Evolutionary conservation across 2,113 vertebrate genomes (phyloP), one percentile per base, ranked within the genome.

Genomic region (Galeopterus variegatus): DNA sequence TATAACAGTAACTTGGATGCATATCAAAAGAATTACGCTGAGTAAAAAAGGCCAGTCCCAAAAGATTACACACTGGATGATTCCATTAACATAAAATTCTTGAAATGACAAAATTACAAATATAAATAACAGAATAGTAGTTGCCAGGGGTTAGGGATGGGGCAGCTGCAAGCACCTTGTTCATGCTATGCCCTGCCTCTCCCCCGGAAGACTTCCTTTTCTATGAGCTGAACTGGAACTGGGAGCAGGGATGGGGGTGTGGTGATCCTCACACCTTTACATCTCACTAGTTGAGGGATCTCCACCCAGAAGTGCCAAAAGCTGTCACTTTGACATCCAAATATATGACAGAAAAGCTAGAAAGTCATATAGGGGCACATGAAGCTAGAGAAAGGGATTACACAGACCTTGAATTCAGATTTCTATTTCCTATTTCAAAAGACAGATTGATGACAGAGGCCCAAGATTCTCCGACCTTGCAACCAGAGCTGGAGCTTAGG

Each of bases 321-420:
- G 28, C 23, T 91, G 45, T 93, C n/a, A 48, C 52, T 96, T 65
- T 89, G 86, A 80, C 67, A 86, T 41, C 52, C n/a, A 23, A 93
- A 54, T 72, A 26, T 52, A 73, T 83, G 28, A 69, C 21, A 90
- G 70, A 81, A 92, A 93, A 56, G 33, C 17, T 83, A 73, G 13
- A 60, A 90, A 48, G 64, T 65, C 69, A 72, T 12, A 33, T 0
- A 73, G 41, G 26, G 48, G 56, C 64, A 52, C 6, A 60, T 24
- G 76, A 93, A 91, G 36, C 50, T 79, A 91, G 52, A 88, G 48
- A 50, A 70, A 97, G 48, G 21, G 52, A 70, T 94, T 67, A 65
- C 75, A 90, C 5, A 77, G 50, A 90, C 24, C 24, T 12, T 41
- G 15, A 94, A 92, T 21, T 73, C 64, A 87, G 52, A 26, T 80